These are phyloP conservation scores for Oceanodroma leucorhoa DNA, from an alignment of 2,797 vertebrate species.

Conservation along the genomic window DNA sequence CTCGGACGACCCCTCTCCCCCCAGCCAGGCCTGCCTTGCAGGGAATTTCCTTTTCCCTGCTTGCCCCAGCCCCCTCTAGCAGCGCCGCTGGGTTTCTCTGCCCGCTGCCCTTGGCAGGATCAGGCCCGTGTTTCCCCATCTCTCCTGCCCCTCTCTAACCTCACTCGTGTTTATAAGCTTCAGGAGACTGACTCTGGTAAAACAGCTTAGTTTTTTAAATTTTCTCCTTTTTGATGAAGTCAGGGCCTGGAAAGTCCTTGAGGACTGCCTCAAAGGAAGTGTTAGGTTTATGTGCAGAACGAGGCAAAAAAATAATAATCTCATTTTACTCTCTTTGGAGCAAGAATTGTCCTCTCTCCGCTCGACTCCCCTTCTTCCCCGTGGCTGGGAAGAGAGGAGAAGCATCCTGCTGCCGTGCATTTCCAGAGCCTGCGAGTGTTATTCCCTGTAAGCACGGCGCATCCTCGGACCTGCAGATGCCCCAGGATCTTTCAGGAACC, in stretches of 20 bases:
- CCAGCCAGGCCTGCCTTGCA: too few species aligned
- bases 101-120: neutral
- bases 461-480: neutral
- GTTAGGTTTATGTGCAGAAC: slow-evolving; percentile 28
- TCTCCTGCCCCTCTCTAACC: neutral
- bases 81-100: neutral
- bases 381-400: neutral
- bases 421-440: neutral
- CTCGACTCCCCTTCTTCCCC: neutral
- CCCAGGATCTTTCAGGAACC: neutral
- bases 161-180: neutral
- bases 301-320: neutral
- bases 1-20: accelerated
- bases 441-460: accelerated
- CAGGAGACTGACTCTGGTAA: neutral
- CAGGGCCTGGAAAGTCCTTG: neutral
- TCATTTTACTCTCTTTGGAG: slow-evolving; percentile 8
- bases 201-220: neutral
- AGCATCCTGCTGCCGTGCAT: neutral
- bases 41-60: neutral
- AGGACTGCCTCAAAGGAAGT: slow-evolving; percentile 41
- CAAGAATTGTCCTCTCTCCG: neutral
- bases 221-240: slow-evolving; percentile 26
- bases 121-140: neutral
- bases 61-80: neutral